These are phyloP conservation scores for Halcyon smyrnensis DNA, from an alignment of 2,797 vertebrate genomes.

Conservation along the genomic window DNA sequence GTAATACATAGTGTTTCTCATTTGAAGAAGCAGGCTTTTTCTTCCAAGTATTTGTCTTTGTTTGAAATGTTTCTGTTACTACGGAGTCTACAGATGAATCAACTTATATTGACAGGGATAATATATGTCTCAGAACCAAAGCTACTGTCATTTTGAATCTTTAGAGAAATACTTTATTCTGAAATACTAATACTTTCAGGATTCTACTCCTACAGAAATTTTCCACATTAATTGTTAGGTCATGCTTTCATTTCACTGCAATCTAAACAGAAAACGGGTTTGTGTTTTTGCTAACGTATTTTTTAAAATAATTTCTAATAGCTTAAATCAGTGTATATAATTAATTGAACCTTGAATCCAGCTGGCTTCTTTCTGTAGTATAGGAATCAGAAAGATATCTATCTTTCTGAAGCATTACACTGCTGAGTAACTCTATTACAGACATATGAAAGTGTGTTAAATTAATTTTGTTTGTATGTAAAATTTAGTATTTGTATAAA, in stretches of 20 bases:
- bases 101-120: background rate
- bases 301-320: background rate
- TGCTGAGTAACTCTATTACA: background rate
- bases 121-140: constrained; percentile 15
- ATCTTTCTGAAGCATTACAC: background rate
- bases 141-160: constrained; percentile 1
- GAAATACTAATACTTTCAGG: background rate
- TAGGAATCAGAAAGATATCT: background rate
- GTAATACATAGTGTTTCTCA: constrained; percentile 1
- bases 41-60: constrained; percentile 41
- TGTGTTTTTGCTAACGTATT: background rate
- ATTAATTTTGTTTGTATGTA: background rate
- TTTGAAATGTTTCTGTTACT: constrained; percentile 33
- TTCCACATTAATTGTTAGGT: background rate
- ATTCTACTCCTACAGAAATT: background rate
- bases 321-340: background rate
- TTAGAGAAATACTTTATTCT: constrained; percentile 44
- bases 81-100: constrained; percentile 2
- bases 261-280: background rate
- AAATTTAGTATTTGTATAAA: background rate
- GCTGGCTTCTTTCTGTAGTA: background rate
- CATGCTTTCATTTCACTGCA: background rate
- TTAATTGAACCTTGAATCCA: background rate
- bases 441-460: background rate
- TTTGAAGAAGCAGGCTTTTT: constrained; percentile 3